These are phyloP conservation scores for Megalurothrips usitatus DNA, from an alignment of 2,888 invertebrate species.

Conservation along the genomic window DNA sequence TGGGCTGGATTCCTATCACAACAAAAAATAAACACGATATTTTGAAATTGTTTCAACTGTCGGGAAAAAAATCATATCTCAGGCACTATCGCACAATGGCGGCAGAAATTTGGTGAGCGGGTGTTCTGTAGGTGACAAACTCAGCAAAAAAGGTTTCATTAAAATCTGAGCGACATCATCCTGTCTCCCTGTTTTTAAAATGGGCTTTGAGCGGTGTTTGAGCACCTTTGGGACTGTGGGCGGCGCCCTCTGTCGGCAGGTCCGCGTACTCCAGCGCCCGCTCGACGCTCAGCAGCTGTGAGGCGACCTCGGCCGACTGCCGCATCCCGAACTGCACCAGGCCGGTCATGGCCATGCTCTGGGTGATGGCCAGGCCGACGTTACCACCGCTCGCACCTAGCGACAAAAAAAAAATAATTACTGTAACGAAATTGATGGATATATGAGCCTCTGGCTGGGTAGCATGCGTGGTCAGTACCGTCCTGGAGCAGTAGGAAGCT, in stretches of 20 bases:
- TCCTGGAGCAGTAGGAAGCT: conserved; percentile 55
- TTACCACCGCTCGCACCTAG: conserved; percentile 59
- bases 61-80: too few relatives aligned
- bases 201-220: too few relatives aligned
- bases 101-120: too few relatives aligned
- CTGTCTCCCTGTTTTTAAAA: too few relatives aligned
- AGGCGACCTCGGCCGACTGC: conserved; percentile 82
- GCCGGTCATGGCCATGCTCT: conserved; percentile 69
- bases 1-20: conserved; percentile 45
- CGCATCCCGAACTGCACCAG: conserved; percentile 87
- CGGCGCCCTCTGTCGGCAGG: conserved; percentile 56
- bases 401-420: conserved; percentile 25
- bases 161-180: too few relatives aligned
- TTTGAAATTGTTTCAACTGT: too few relatives aligned
- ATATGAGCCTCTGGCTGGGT: background rate
- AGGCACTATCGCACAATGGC: too few relatives aligned
- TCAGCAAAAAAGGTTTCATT: too few relatives aligned
- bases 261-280: conserved; percentile 76
- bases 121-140: too few relatives aligned
- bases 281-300: conserved; percentile 86
- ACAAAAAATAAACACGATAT: too few relatives aligned
- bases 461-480: conserved; percentile 35
- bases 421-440: background rate
- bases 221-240: too few relatives aligned
- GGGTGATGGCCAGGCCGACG: conserved; percentile 72